Base-by-base conservation (phyloP, 2,888 invertebrate species). In the Tipula lateralis region DNA sequence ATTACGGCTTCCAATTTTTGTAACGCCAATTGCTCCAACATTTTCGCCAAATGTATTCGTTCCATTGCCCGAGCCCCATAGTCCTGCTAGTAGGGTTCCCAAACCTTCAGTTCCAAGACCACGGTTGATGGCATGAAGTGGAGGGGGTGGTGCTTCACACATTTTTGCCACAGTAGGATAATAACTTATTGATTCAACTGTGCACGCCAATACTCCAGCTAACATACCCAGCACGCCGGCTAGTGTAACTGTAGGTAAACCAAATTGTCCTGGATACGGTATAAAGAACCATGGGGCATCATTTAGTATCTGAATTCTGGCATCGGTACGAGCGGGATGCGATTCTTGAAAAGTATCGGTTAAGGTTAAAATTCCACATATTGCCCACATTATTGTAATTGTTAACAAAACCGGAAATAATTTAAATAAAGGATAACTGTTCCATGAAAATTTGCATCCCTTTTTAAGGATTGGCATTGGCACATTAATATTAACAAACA, bases 1-100 rank as follows among this genome's bases (percentile, higher is more conserved):
- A 85, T 95, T 92, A 0, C 96, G 92, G n/a, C 95, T 95, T 0
- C 95, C 95, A 85, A 95, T 94, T 91, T 95, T 95, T 1, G 96
- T 96, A 0, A 96, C 95, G 36, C 96, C 96, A 86, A 97, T 96
- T 1, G 96, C 96, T 0, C 96, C 97, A 80, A 97, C 96, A 89
- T 97, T 97, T 89, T 96, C 96, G 0, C 96, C 96, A 88, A 97
- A 97, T 2, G 96, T 96, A 87, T 96, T 97, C 83, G 96, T 96
- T 0, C 96, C 96, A 87, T 96, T 96, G 0, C 96, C 96, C 32
- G 95, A 89, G 7, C 97, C 97, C 94, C 96, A 95, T 3, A 96
- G 91, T 0, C 96, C 97, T 0, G 96, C 96, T 81, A 97, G 90
- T 85, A 96, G 91, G 0, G 96, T 96, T n/a, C 96, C 96, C 0